Conservation (phyloP, 1,140 invertebrate species). For the Drosophila ogumai region DNA sequence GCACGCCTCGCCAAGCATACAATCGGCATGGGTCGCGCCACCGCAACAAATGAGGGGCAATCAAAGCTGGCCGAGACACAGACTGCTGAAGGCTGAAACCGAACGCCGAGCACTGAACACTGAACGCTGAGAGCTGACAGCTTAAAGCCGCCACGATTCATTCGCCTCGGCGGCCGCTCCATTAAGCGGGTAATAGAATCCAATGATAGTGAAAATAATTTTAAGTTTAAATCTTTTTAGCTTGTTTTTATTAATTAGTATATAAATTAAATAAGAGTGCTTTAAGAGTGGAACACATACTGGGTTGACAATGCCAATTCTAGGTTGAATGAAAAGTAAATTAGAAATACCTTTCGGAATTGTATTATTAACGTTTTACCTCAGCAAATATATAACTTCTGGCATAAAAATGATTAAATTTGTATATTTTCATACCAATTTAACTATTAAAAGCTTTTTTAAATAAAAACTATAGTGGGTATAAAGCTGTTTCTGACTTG, state of each 20-base stretch:
- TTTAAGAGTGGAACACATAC: neutral
- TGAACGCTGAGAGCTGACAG: slow-evolving; percentile 16
- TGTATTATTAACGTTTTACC: no score
- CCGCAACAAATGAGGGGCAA: slow-evolving; percentile 72
- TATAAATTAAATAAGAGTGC: neutral
- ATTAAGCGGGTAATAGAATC: slow-evolving; percentile 29
- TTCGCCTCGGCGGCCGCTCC: neutral
- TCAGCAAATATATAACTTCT: no score
- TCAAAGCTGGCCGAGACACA: slow-evolving; percentile 37
- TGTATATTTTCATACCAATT: no score
- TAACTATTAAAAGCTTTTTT: no score
- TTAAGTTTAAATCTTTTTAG: neutral
- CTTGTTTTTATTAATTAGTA: neutral
- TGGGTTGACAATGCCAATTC: no score
- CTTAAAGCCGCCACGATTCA: slow-evolving; percentile 32
- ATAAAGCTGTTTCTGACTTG: no score
- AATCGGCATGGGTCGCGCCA: slow-evolving; percentile 56
- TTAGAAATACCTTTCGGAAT: no score
- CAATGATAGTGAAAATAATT: slow-evolving; percentile 17
- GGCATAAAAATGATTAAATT: no score
- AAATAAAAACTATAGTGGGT: no score
- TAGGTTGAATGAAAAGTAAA: no score
- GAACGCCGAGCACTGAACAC: slow-evolving; percentile 18
- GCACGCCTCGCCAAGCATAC: slow-evolving; percentile 60
- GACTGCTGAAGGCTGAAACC: slow-evolving; percentile 16